Conservation (phyloP, 2,797 vertebrate genomes). For the Tenualosa ilisha region DNA sequence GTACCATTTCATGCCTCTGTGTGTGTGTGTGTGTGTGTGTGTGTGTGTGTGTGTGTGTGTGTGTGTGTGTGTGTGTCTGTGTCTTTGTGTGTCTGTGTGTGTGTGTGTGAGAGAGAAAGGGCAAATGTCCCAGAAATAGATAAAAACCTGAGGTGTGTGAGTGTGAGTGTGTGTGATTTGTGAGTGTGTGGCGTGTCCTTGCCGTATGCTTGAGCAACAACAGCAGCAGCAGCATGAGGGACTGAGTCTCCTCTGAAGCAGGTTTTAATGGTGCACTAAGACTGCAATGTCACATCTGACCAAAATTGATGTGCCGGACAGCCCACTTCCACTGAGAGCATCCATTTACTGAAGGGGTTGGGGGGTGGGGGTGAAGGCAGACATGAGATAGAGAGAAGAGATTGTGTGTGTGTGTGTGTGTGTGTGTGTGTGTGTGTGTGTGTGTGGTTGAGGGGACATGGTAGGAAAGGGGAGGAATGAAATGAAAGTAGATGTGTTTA, state of each 20-base stretch:
- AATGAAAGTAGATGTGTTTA: conserved; percentile 45
- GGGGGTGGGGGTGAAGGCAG: conserved; percentile 30
- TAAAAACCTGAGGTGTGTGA: neutral
- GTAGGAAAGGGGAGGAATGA: conserved; percentile 36
- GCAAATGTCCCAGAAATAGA: neutral
- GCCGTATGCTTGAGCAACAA: neutral
- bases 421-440: conserved; percentile 23
- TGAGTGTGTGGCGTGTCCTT: neutral
- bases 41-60: conserved; percentile 6
- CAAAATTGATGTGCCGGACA: conserved; percentile 70
- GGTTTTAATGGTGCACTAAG: conserved; percentile 67
- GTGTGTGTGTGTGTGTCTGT: neutral
- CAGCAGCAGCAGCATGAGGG: conserved; percentile 4
- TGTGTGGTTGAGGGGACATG: conserved; percentile 44
- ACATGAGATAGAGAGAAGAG: conserved; percentile 49
- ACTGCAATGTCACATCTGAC: conserved; percentile 79
- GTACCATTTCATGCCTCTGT: neutral
- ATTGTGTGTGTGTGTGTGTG: conserved; percentile 28
- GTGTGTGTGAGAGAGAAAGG: neutral
- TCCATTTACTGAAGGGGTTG: conserved; percentile 52
- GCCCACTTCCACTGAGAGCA: conserved; percentile 52
- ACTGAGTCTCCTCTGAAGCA: conserved; percentile 48
- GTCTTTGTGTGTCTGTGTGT: no score
- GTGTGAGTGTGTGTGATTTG: conserved; percentile 1
- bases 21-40: conserved; percentile 4